These are phyloP conservation scores for Yponomeuta sedellus DNA, from an alignment of 2,888 invertebrate genomes.

Conservation along the genomic window DNA sequence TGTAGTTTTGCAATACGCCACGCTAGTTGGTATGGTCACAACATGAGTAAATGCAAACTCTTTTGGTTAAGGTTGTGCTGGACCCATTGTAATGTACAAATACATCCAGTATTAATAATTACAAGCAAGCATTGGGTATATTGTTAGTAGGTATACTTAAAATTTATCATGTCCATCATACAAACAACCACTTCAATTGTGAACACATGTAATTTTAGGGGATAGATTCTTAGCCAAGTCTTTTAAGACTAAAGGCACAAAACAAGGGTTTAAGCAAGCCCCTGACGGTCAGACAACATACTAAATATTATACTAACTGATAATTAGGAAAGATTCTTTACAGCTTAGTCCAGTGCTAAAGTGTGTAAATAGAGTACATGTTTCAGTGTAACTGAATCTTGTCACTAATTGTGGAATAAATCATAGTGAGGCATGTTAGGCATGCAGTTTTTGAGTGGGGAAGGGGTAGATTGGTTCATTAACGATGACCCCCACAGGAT, in stretches of 20 bases:
- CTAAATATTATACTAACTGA: too few species aligned
- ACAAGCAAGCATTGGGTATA: neutral
- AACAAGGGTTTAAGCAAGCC: neutral
- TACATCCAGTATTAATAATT: neutral
- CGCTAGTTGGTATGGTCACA: neutral
- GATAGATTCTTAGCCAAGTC: neutral
- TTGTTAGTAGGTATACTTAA: neutral
- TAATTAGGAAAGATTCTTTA: neutral
- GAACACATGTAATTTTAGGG: neutral
- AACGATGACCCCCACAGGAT: too few species aligned
- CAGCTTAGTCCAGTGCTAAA: neutral
- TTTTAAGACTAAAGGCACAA: neutral
- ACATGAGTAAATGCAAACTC: neutral
- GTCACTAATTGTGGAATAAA: neutral
- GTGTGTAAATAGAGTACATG: neutral
- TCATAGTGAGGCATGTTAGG: too few species aligned
- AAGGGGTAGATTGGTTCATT: too few species aligned
- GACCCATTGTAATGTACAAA: neutral
- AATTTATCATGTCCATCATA: neutral
- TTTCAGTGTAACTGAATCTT: neutral
- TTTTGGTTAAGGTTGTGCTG: neutral
- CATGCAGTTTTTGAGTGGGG: too few species aligned
- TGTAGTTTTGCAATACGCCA: too few species aligned
- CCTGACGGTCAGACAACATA: neutral
- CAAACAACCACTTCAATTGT: neutral